Conservation (phyloP, 2,888 invertebrate genomes). For the Drosophila prostipennis region DNA sequence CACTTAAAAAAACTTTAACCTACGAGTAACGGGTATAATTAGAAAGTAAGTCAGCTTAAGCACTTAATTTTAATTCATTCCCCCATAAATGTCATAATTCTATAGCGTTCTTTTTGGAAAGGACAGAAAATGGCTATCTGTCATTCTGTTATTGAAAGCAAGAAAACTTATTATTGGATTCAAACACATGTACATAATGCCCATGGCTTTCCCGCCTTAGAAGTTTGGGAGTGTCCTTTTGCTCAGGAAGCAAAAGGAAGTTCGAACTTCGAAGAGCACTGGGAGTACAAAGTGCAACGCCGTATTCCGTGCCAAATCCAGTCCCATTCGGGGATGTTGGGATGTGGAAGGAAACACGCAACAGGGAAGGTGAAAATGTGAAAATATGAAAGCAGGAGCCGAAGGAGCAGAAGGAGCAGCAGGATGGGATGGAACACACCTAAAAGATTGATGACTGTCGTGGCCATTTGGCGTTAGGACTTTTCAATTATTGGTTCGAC, state of each 20-base stretch:
- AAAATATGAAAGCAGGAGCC: slow-evolving; percentile 22
- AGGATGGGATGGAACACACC: slow-evolving; percentile 31
- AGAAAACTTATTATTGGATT: background rate
- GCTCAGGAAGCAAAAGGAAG: background rate
- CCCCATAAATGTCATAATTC: background rate
- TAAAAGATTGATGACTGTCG: slow-evolving; percentile 81
- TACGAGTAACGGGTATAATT: too few relatives aligned
- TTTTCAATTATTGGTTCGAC: slow-evolving; percentile 68
- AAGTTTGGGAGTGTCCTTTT: slow-evolving; percentile 4
- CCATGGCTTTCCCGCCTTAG: background rate
- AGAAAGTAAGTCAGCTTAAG: too few relatives aligned
- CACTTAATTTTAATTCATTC: background rate
- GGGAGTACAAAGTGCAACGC: slow-evolving; percentile 7
- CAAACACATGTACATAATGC: background rate
- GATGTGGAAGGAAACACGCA: slow-evolving; percentile 19
- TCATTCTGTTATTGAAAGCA: background rate
- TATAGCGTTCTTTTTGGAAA: background rate
- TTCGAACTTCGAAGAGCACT: slow-evolving; percentile 7
- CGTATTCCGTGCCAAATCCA: slow-evolving; percentile 1
- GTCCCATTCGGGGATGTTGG: slow-evolving; percentile 20
- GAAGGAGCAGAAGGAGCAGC: slow-evolving; percentile 23
- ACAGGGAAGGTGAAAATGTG: slow-evolving; percentile 25
- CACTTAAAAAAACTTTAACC: too few relatives aligned
- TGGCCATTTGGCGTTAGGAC: slow-evolving; percentile 34
- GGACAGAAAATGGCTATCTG: background rate